Conservation (phyloP, 2,888 invertebrate genomes). For the Biston betularia region DNA sequence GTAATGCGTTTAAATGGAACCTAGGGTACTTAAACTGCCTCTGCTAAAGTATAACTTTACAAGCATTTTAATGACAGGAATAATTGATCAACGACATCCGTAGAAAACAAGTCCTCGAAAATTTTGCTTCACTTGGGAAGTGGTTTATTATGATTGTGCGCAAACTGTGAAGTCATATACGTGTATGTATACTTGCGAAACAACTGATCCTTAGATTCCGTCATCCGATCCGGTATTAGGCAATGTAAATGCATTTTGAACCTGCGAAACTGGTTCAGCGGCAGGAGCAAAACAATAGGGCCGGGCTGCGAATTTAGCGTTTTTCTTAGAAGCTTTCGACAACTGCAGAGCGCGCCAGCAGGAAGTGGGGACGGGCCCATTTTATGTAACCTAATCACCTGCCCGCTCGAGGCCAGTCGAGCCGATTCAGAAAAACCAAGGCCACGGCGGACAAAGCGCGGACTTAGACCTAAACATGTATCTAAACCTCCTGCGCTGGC, state of each 20-base stretch:
- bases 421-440: slow-evolving; percentile 80
- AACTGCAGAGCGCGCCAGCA: slow-evolving; percentile 82
- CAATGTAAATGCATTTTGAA: slow-evolving; percentile 60
- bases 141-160: slow-evolving; percentile 18
- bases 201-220: slow-evolving; percentile 6
- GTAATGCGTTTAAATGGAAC: slow-evolving; percentile 59
- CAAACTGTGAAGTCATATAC: neutral
- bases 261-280: slow-evolving; percentile 66
- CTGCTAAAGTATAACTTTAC: slow-evolving; percentile 47
- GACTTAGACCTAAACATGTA: slow-evolving; percentile 70
- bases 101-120: slow-evolving; percentile 16
- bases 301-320: slow-evolving; percentile 74
- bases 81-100: slow-evolving; percentile 44
- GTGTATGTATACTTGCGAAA: neutral
- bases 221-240: slow-evolving; percentile 35
- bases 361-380: slow-evolving; percentile 83
- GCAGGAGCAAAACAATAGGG: slow-evolving; percentile 74
- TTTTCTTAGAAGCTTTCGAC: slow-evolving; percentile 81
- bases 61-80: slow-evolving; percentile 48
- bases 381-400: slow-evolving; percentile 87
- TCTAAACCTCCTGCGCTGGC: slow-evolving; percentile 70
- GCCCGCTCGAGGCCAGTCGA: slow-evolving; percentile 76
- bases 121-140: slow-evolving; percentile 26
- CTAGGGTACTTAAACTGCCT: slow-evolving; percentile 55
- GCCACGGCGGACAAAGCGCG: slow-evolving; percentile 73